Conservation (phyloP, 2,888 invertebrate species). For the Aporophyla nigra region DNA sequence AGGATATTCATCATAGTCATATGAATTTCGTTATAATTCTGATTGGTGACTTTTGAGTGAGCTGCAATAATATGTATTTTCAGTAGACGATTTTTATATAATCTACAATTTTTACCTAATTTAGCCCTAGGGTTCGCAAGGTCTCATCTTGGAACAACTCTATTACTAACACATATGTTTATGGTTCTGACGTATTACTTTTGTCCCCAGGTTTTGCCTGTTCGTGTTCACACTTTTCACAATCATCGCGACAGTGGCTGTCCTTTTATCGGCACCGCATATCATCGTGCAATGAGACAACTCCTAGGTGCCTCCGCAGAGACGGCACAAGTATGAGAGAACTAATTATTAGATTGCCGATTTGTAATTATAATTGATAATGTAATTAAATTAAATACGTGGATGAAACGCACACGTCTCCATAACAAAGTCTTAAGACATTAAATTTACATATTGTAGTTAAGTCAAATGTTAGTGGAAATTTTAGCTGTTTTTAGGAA, state of each 20-base stretch:
- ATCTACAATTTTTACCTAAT: not conserved
- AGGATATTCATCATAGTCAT: no score
- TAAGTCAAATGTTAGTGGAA: slow-evolving; percentile 61
- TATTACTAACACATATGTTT: not conserved
- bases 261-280: slow-evolving; percentile 97
- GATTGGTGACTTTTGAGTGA: no score
- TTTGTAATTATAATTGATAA: slow-evolving; percentile 77
- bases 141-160: slow-evolving; percentile 17
- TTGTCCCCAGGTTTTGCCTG: slow-evolving; percentile 95
- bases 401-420: slow-evolving; percentile 89
- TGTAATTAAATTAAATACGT: slow-evolving; percentile 79
- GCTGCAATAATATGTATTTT: not conserved
- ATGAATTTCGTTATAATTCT: no score
- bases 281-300: slow-evolving; percentile 96
- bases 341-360: slow-evolving; percentile 81
- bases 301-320: slow-evolving; percentile 47
- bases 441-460: slow-evolving; percentile 68
- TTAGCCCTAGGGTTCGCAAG: not conserved
- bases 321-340: slow-evolving; percentile 81
- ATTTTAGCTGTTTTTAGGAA: slow-evolving; percentile 50
- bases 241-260: slow-evolving; percentile 97
- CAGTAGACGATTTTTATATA: not conserved
- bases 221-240: slow-evolving; percentile 98
- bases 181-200: slow-evolving; percentile 51
- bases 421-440: slow-evolving; percentile 69